Base-by-base conservation (phyloP, 2,888 invertebrate species). In the Drosophila picticornis region DNA sequence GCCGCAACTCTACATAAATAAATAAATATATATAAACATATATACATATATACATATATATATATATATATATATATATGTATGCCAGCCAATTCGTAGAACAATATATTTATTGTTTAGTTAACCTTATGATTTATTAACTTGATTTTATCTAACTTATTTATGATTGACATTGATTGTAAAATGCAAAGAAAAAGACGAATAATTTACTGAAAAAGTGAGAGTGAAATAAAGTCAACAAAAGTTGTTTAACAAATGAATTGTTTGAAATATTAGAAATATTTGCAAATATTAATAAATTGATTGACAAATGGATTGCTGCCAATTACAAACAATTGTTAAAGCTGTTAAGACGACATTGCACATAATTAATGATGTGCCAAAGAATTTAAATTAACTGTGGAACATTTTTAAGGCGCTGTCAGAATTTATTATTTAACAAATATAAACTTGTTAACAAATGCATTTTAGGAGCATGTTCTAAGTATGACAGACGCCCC, bases 401-500 rank as follows among this genome's bases (percentile, higher is more conserved):
- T 75, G 57, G 22, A 60, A 36, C 55, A 58, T 55, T 61, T 59
- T 50, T n/a, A 16, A 43, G 52, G 29, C 36, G 79, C 68, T 67
- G 75, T 76, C 75, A 58, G 27, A 55, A 58, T 29, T 48, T 11
- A 56, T 63, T 60, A 64, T 74, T 69, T 75, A 75, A 64, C 51
- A 40, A 57, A 68, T 50, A 58, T 60, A 62, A 64, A 66, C 64
- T 55, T 46, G 71, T n/a, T 40, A 48, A 25, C 50, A 53, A 65
- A 50, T 76, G 68, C 76, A 61, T 75, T 59, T 79, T 64, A 46
- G 75, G 68, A 50, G 57, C 56, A 43, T 31, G 61, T 25, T 66
- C 55, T 55, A 25, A 40, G 36, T 67, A 53, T 75, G 78, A 40
- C 36, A 52, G 27, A 13, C 10, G 11, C 27, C 77, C 66, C 61